Evolutionary conservation across 2,113 vertebrate species (phyloP).

Genomic region (Zosterops hypoxanthus): DNA sequence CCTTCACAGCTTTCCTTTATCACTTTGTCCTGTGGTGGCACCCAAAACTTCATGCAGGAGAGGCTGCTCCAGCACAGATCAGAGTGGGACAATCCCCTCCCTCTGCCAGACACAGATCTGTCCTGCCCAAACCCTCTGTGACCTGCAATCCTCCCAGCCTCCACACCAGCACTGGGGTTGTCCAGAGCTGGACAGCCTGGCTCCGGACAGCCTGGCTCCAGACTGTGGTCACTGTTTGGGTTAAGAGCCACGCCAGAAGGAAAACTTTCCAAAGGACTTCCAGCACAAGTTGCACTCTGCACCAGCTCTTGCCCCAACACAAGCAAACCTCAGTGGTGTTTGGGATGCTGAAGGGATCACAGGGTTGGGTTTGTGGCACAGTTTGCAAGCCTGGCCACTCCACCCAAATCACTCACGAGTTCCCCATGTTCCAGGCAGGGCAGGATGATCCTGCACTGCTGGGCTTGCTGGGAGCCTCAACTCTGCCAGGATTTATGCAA

Average conservation of each 20-base stretch:
- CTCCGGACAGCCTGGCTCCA: background rate
- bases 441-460: background rate
- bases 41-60: background rate
- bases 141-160: background rate
- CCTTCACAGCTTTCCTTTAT: background rate
- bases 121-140: background rate
- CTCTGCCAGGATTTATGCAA: background rate
- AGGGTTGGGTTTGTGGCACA: background rate
- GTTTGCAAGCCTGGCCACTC: background rate
- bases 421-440: fast-evolving
- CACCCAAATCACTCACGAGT: fast-evolving
- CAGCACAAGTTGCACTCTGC: background rate
- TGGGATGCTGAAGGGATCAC: background rate
- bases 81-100: background rate
- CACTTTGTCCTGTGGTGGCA: background rate
- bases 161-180: background rate
- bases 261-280: background rate
- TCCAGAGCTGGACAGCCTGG: background rate
- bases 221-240: background rate
- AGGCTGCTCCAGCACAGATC: background rate
- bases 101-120: fast-evolving
- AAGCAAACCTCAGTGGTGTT: background rate
- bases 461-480: background rate
- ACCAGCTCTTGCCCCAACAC: background rate
- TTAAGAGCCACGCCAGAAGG: background rate